Percentiles rank a stretch among this genome's conserved stretches.
Evolutionary conservation across 1,140 invertebrate genomes (phyloP).

Genomic region (Drosophila rhopaloa): DNA sequence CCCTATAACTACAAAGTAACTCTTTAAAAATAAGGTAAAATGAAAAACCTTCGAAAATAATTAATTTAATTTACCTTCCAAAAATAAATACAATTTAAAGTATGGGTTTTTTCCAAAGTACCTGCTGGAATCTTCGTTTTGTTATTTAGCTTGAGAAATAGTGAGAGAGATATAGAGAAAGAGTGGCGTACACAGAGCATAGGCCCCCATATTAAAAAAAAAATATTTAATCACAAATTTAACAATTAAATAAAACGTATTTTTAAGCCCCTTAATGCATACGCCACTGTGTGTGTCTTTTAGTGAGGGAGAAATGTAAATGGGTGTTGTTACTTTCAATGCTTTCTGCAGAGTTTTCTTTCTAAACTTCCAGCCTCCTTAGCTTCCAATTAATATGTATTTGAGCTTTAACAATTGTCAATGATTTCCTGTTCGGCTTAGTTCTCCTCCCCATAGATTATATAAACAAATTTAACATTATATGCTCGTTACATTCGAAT

Average conservation of each 20-base stretch:
- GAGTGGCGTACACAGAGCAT: background rate
- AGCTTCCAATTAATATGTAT: constrained; percentile 35
- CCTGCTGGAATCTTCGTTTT: constrained; percentile 27
- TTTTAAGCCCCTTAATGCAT: background rate
- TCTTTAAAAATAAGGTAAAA: background rate
- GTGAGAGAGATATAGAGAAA: constrained; percentile 19
- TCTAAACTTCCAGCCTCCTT: constrained; percentile 13
- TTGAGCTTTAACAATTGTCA: constrained; percentile 79
- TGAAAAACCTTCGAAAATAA: background rate
- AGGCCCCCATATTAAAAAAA: background rate
- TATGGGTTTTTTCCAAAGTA: too few relatives aligned
- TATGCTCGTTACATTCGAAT: constrained; percentile 51
- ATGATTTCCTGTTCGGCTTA: constrained; percentile 43
- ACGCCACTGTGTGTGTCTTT: constrained; percentile 2
- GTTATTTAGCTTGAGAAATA: constrained; percentile 17
- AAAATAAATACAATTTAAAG: background rate
- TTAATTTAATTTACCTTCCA: too few relatives aligned
- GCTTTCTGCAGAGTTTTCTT: background rate
- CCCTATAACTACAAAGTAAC: background rate
- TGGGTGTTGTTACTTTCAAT: constrained; percentile 14
- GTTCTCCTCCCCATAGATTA: constrained; percentile 73
- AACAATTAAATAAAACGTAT: background rate
- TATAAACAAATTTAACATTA: constrained; percentile 84
- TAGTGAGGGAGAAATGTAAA: constrained; percentile 35
- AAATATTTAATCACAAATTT: background rate